Base-by-base conservation (phyloP, 2,797 vertebrate genomes). In the Xiphophorus birchmanni region DNA sequence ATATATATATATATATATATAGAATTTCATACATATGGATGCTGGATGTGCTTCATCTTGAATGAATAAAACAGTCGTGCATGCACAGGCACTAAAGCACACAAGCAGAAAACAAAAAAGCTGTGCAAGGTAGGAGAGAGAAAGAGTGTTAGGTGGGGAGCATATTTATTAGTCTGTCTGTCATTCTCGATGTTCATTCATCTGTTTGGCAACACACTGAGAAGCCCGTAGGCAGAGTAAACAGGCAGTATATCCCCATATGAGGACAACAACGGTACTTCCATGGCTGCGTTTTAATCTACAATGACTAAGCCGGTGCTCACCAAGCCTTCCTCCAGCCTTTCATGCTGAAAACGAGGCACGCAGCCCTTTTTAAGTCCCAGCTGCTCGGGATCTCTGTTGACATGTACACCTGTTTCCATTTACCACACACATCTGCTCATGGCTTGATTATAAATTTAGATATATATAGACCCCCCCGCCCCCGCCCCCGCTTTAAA, bases 101-200 rank as follows among this genome's bases (percentile, higher is more conserved):
- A 82, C 76, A 78, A 48, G 69, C 69, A 72, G 42, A 17, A 26
- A 42, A 71, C 40, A 69, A 52, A 77, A 80, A 84, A 44, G 7
- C 52, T 50, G 50, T 9, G 26, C 42, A 84, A 65, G 77, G 47
- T 44, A 37, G 48, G 52, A n/a, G 75, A 75, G 80, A 71, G 75
- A 76, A 80, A 73, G 82, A 40, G 75, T 18, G 74, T 40, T 47
- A 40, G 74, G 82, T 21, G 45, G 35, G 58, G 48, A 58, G 69
- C 67, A 80, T 80, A 78, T 86, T 80, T 86, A 71, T 77, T 82
- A 72, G 65, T 80, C 74, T 81, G 82, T 85, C 83, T 84, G 65
- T 87, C 75, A 86, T n/a, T 67, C 54, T 80, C 56, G 84, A 85
- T 89, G 77, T 89, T 86, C 71, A 87, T 88, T 90, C 75, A 84